Evolutionary conservation across 2,113 vertebrate species (phyloP).

Genomic region (Salvelinus sp.): DNA sequence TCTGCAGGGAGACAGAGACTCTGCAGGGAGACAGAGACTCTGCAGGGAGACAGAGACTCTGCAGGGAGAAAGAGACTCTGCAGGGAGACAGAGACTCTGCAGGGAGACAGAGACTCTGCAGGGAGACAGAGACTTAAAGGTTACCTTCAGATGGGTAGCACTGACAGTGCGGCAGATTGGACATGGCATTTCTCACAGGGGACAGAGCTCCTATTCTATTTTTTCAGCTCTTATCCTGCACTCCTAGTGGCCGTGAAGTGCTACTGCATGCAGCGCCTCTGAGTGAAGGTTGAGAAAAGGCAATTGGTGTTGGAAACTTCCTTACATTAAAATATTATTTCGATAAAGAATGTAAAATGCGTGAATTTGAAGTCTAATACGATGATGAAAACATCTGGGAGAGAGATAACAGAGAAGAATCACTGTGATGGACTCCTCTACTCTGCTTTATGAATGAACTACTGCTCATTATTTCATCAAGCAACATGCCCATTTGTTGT

Average conservation of each 20-base stretch:
- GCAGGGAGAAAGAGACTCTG: slow-evolving; percentile 23
- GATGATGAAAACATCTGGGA: slow-evolving; percentile 12
- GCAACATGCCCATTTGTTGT: too few relatives aligned
- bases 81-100: slow-evolving; percentile 39
- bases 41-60: slow-evolving; percentile 39
- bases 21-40: slow-evolving; percentile 41
- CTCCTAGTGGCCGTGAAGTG: slow-evolving; percentile 1
- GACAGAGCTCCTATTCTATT: slow-evolving; percentile 15
- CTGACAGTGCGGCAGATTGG: slow-evolving; percentile 35
- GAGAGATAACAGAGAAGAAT: slow-evolving; percentile 1
- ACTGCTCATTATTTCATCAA: too few relatives aligned
- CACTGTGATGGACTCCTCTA: neutral
- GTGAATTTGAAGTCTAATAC: slow-evolving; percentile 19
- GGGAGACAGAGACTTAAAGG: slow-evolving; percentile 56
- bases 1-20: slow-evolving; percentile 39
- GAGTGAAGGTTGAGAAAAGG: neutral
- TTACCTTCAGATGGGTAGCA: slow-evolving; percentile 49
- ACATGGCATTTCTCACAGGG: slow-evolving; percentile 36
- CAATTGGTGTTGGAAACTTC: slow-evolving; percentile 28
- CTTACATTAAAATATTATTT: slow-evolving; percentile 17
- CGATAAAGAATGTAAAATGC: slow-evolving; percentile 28
- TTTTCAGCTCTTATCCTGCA: neutral
- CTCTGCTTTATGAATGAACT: too few relatives aligned
- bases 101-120: slow-evolving; percentile 39
- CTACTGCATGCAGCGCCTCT: neutral